These are phyloP conservation scores for Sphaerophoria rueppellii DNA, from an alignment of 2,888 invertebrate species.

Conservation along the genomic window DNA sequence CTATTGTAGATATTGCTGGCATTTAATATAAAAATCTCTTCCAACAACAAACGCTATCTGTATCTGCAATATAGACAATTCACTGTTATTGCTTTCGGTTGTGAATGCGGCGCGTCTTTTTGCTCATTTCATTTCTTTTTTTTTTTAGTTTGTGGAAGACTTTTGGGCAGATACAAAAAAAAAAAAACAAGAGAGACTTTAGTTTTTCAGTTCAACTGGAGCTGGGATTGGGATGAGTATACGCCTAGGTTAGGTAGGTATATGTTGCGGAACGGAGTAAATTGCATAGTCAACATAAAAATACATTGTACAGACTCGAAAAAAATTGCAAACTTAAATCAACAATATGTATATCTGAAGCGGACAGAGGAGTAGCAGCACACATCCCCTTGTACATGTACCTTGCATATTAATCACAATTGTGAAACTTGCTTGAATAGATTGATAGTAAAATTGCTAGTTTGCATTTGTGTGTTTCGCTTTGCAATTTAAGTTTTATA, in stretches of 20 bases:
- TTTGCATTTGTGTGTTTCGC: conserved; percentile 66
- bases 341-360: conserved; percentile 31
- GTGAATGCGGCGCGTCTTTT: conserved; percentile 35
- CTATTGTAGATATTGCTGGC: conserved; percentile 33
- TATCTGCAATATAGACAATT: conserved; percentile 68
- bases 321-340: conserved; percentile 36
- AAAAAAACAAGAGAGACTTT: not conserved
- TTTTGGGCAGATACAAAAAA: conserved; percentile 29
- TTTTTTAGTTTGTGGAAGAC: not conserved
- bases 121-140: conserved; percentile 22
- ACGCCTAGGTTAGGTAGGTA: conserved; percentile 20
- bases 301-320: conserved; percentile 39
- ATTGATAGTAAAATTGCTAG: conserved; percentile 73
- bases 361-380: conserved; percentile 13
- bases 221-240: conserved; percentile 37
- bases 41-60: conserved; percentile 50
- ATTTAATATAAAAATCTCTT: conserved; percentile 56
- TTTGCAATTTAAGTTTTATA: conserved; percentile 66
- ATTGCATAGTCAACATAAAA: conserved; percentile 71
- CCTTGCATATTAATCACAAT: conserved; percentile 73
- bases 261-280: conserved; percentile 72
- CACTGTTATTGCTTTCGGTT: conserved; percentile 63
- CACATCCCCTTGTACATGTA: conserved; percentile 62
- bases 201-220: conserved; percentile 14
- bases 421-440: conserved; percentile 73